Evolutionary conservation across 2,888 invertebrate species (phyloP).

Genomic region (Melinaea menophilus): DNA sequence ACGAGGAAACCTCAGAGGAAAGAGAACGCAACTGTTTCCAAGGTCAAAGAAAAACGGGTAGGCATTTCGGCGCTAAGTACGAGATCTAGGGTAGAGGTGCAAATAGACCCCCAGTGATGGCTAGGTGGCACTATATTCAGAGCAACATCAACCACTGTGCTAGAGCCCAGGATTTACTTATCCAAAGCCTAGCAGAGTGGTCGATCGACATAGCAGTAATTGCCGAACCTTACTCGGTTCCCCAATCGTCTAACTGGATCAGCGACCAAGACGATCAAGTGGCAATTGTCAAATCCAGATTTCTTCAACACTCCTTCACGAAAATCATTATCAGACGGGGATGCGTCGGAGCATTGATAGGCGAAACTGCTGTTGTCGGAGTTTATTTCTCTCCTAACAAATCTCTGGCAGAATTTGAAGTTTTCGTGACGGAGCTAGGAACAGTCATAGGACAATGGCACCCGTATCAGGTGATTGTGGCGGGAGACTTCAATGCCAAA

Average conservation of each 20-base stretch:
- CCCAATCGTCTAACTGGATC: neutral
- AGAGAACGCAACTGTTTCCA: no score
- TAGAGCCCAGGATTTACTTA: no score
- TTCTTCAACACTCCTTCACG: no score
- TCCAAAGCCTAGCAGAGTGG: no score
- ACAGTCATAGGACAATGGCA: neutral
- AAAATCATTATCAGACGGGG: no score
- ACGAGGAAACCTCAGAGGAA: neutral
- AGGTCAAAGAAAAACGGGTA: no score
- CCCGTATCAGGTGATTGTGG: conserved; percentile 5
- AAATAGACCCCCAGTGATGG: neutral
- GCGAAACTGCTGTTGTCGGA: conserved; percentile 17
- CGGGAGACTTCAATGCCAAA: conserved; percentile 30
- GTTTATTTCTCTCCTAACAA: conserved; percentile 33
- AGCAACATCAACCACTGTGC: no score
- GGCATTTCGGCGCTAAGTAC: neutral
- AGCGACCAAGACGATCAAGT: conserved; percentile 7
- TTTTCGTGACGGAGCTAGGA: conserved; percentile 15
- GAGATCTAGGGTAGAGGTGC: conserved; percentile 7
- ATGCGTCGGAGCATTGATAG: conserved; percentile 17
- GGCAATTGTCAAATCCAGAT: conserved; percentile 8
- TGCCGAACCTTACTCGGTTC: conserved; percentile 18
- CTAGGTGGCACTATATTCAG: no score
- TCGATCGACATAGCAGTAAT: neutral
- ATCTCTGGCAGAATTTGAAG: conserved; percentile 29